phyloP scores from a whole-genome alignment of 2,113 vertebrate species.

The Neogobius melanostomus region DNA sequence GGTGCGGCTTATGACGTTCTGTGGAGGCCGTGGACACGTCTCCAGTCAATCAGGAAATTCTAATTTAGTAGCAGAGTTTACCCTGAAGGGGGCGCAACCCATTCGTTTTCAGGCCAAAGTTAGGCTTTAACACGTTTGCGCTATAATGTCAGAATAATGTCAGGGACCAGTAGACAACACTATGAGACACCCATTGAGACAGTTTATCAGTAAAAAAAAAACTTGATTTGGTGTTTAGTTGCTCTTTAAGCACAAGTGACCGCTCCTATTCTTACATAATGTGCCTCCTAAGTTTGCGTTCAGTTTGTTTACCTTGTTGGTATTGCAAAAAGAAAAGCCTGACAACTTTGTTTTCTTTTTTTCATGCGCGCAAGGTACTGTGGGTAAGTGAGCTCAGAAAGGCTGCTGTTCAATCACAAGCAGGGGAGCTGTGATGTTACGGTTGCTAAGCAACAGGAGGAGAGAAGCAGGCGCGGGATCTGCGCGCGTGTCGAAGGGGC shows the following conservation, averaged over 20 bases:
- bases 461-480: constrained; percentile 48
- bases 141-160: no score
- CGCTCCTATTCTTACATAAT: constrained; percentile 14
- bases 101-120: no score
- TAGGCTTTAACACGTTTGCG: no score
- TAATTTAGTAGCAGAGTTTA: neutral
- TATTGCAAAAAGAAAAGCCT: constrained; percentile 24
- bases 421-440: constrained; percentile 61
- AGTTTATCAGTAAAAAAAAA: no score
- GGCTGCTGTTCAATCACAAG: constrained; percentile 68
- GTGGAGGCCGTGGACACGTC: no score
- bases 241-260: constrained; percentile 24
- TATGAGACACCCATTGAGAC: no score
- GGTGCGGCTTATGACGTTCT: no score
- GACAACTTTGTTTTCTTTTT: constrained; percentile 12
- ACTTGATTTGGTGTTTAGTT: no score
- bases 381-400: constrained; percentile 60
- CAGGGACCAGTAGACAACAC: no score
- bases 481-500: constrained; percentile 14
- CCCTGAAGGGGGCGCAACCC: no score
- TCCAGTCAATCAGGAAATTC: no score
- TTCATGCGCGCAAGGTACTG: constrained; percentile 46
- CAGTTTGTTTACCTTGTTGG: neutral
- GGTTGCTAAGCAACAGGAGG: constrained; percentile 77
- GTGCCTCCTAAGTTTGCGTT: neutral